phyloP scores from a whole-genome alignment of 2,113 vertebrate species.

The Catharus fuscescens region DNA sequence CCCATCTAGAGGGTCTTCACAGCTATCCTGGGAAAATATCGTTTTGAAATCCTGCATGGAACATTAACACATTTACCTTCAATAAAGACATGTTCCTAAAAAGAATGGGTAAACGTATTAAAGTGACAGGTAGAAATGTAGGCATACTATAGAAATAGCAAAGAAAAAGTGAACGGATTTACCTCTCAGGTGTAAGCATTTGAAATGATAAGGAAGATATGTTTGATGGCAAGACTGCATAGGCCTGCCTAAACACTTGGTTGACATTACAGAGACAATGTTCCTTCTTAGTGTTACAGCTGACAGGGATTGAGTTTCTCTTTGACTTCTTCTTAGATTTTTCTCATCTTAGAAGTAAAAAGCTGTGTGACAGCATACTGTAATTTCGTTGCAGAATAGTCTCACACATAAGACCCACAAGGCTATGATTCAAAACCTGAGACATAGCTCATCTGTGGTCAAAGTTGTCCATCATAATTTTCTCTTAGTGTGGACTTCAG shows the following conservation, averaged over 20 bases:
- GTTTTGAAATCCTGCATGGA: not conserved
- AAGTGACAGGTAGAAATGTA: not conserved
- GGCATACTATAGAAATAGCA: not conserved
- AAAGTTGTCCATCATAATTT: not conserved
- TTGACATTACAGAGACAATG: not conserved
- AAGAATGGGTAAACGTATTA: not conserved
- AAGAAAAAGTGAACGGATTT: not conserved
- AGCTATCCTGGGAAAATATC: not conserved
- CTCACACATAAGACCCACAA: not conserved
- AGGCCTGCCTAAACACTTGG: not conserved
- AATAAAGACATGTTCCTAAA: not conserved
- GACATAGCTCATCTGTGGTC: not conserved
- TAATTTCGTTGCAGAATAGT: not conserved
- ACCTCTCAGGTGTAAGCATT: not conserved
- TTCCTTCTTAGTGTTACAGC: not conserved
- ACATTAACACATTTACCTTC: not conserved
- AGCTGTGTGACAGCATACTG: not conserved
- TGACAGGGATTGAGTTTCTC: not conserved
- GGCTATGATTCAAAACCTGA: not conserved
- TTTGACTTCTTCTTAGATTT: not conserved
- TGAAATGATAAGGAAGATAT: accelerated
- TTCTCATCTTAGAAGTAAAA: not conserved
- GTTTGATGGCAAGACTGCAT: not conserved
- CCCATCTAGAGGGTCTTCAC: not conserved
- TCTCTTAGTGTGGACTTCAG: not conserved